Evolutionary conservation across 2,113 vertebrate species (phyloP), one percentile per base, ranked within the genome.

Genomic region (Acanthisitta chloris): DNA sequence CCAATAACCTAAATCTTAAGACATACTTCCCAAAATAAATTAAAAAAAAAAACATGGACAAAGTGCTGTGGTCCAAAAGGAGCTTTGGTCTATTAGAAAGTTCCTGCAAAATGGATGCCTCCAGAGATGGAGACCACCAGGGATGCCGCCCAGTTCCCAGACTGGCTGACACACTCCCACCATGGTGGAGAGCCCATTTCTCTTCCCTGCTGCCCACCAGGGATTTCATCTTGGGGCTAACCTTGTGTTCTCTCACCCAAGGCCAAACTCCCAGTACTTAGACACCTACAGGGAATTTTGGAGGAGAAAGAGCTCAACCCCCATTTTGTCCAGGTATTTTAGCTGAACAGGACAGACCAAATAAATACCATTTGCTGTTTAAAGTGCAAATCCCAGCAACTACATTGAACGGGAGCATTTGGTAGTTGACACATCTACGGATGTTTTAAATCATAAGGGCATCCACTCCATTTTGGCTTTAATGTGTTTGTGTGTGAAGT

Each of bases 381-480:
- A 94, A 97, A 95, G 97, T 96, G 90, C 81, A 97, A 97, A 97
- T 98, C 98, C 92, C 90, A 95, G 95, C 88, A 90, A 96, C 90
- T 95, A 88, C 96, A 97, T 91, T 94, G 92, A 96, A 97, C 90
- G 0, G 97, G 94, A 97, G 96, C 97, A 94, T 97, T 98, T 98
- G 69, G 97, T 97, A 98, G 98, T 97, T 97, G 97, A 98, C 97
- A 97, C 97, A 96, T 98, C 96, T 97, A 92, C 85, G 97, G 90
- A 96, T 98, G 98, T 98, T 98, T 98, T 98, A 98, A 98, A 98
- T 98, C 98, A 98, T 86, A 96, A 97, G 95, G 96, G 96, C 96
- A 97, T 97, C 91, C 93, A 97, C 96, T 98, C 97, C 83, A 95
- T 96, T 97, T 93, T 94, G 88, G 95, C 97, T 97, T 94, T 94